Evolutionary conservation across 2,113 vertebrate genomes (phyloP).

Genomic region (Nibea coibor): DNA sequence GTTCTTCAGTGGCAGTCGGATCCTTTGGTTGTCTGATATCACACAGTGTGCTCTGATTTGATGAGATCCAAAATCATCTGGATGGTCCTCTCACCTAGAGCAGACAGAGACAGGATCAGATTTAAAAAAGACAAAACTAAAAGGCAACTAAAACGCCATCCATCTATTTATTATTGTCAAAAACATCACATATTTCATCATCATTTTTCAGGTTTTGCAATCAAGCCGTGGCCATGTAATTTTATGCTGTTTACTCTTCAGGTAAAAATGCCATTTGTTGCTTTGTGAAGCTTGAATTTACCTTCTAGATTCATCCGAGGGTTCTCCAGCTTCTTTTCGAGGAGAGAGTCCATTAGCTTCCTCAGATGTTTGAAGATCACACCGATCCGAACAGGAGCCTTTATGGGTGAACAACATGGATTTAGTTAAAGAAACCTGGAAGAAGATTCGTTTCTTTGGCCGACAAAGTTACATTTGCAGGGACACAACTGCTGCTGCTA

Average conservation of each 20-base stretch:
- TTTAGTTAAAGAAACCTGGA: background rate
- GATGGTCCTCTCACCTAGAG: conserved; percentile 91
- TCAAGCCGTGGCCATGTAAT: too few species aligned
- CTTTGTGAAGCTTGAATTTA: conserved; percentile 71
- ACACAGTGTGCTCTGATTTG: conserved; percentile 86
- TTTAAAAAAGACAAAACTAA: too few species aligned
- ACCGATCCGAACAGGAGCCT: conserved; percentile 97
- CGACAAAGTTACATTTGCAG: background rate
- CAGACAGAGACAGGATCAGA: conserved; percentile 5
- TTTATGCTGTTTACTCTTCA: too few species aligned
- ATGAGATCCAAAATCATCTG: conserved; percentile 93
- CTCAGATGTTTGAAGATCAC: conserved; percentile 98
- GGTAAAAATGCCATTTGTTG: too few species aligned
- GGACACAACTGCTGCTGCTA: background rate
- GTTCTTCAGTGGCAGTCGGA: background rate
- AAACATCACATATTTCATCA: too few species aligned
- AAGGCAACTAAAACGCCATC: too few species aligned
- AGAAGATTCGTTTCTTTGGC: background rate
- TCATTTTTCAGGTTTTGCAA: too few species aligned
- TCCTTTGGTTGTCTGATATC: conserved; percentile 66
- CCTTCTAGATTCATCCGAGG: conserved; percentile 95
- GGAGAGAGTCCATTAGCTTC: conserved; percentile 92
- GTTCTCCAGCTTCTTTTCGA: conserved; percentile 95
- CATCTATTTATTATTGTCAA: too few species aligned
- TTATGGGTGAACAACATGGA: background rate